Base-by-base conservation (phyloP, 2,113 vertebrate species). In the Anhinga rufa region DNA sequence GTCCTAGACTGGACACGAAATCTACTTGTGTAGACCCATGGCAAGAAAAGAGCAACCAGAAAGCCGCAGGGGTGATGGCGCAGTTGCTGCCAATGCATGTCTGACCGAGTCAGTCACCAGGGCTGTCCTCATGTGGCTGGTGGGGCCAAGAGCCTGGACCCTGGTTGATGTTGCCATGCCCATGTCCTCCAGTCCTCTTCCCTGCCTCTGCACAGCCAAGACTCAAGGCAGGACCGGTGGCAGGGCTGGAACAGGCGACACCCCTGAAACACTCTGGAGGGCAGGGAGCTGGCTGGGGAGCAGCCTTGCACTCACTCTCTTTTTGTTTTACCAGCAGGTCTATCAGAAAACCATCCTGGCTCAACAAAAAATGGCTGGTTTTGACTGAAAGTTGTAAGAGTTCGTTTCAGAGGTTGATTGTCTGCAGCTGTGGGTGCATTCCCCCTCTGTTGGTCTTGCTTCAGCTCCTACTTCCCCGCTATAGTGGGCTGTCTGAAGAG, bases 11-110 rank as follows among this genome's bases (percentile, higher is more conserved):
- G 28, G 42, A 31, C 2, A 7, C 14, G 69, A 57, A n/a, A 10
- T 44, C 40, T 21, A 6, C n/a, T 46, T 31, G 3, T 16, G n/a
- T 7, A 2, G 31, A 22, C 21, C 28, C 38, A 3, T 0, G 31
- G 42, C 13, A 16, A 18, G 55, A 7, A n/a, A 61, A 52, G 61
- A 48, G n/a, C 54, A 48, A 32, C 9, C 29, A 25, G 49, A 70
- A 79, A 28, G 44, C 60, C 32, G 21, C 20, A 10, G 24, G 36
- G 20, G 3, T 49, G 7, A 24, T 3, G 75, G n/a, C 60, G 75
- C 83, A 3, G 61, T 19, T 70, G 55, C 28, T 86, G 60, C 58
- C 26, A 21, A 16, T 3, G 11, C 4, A 6, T 14, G 8, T 29
- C 48, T 54, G 44, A 32, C 25, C 17, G 17, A 40, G 11, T 12